Percentiles rank a stretch among this genome's conserved stretches.
phyloP scores from a whole-genome alignment of 2,113 vertebrate genomes.

The Chloroceryle aenea region DNA sequence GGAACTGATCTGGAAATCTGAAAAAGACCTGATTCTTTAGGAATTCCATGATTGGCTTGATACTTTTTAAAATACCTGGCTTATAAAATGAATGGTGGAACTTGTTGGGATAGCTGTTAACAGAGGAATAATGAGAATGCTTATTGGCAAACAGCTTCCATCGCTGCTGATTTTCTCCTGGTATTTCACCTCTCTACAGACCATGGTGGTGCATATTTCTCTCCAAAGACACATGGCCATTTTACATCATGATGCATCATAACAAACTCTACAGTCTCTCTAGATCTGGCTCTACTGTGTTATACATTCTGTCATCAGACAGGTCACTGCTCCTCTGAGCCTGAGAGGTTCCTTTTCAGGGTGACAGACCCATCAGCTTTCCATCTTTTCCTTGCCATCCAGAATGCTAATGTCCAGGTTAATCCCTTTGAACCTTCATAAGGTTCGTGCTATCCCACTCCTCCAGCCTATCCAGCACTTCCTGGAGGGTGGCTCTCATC shows the following conservation, averaged over 20 bases:
- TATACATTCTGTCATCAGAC: not conserved
- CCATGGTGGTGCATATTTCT: accelerated
- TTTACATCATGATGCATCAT: not conserved
- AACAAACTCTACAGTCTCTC: not conserved
- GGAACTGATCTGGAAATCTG: not conserved
- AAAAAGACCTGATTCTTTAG: not conserved
- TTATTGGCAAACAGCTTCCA: not conserved
- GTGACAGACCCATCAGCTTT: not conserved
- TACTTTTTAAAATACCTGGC: not conserved
- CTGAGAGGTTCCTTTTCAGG: not conserved
- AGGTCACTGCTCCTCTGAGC: not conserved
- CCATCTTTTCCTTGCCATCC: not conserved
- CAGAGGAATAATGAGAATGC: not conserved
- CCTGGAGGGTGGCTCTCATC: too few species aligned
- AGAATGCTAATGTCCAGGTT: not conserved
- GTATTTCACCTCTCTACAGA: not conserved
- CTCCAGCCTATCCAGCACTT: too few species aligned
- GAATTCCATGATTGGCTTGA: not conserved
- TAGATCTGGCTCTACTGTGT: not conserved
- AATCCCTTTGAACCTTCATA: too few species aligned
- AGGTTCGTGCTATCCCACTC: too few species aligned
- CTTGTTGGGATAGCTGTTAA: not conserved
- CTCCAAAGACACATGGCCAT: accelerated
- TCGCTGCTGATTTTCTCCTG: not conserved
- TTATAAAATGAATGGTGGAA: not conserved